Base-by-base conservation (phyloP, 2,888 invertebrate species). In the Tachina grossa region DNA sequence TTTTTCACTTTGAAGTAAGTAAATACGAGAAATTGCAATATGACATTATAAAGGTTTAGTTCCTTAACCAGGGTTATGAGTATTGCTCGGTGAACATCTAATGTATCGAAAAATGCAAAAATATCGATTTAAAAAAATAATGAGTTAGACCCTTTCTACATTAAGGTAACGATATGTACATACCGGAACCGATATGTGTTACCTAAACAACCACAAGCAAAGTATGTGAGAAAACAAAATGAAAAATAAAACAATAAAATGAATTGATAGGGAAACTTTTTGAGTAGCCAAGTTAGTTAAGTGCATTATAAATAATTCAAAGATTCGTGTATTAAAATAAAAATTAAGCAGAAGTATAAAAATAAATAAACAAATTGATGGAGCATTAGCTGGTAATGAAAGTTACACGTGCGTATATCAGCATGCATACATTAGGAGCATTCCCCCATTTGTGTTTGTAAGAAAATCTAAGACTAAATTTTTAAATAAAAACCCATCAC, bases 1-100 rank as follows among this genome's bases (percentile, higher is more conserved):
- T 6, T 22, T 75, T 14, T 63, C 16, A 41, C 51, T 63, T 51
- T 14, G 31, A 69, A 61, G 31, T 51, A 69, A 78, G 51, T 11
- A 61, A 9, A 45, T 53, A 69, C 59, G 59, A 69, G 49, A 16
- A 14, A 59, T 68, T 47, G 3, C 1, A 31, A 31, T 31, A 31
- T 6, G 6, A 6, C 31, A 31, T 31, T 31, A 31, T 31, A 31
- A 31, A 31, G 31, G 31, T 31, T 31, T 6, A 31, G 31, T 31
- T 31, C 31, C 6, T 31, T 31, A 31, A 31, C 5, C 31, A 31
- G 6, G 31, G 6, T 31, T 31, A 31, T 31, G 31, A 31, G 6
- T 6, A 31, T 31, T 31, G 31, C 31, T 31, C 31, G 31, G 6
- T 31, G 31, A 31, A 31, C 31, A 31, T 31, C 4, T 31, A 31